Percentiles rank a stretch among this genome's conserved stretches.
phyloP scores from a whole-genome alignment of 2,113 vertebrate species.

The Bos taurus region ARS-UCD2.0 NC_037339.1:78605501-78606000 shows the following conservation, averaged over 20 bases:
- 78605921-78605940: background rate
- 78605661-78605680: background rate
- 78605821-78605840: background rate
- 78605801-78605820: background rate
- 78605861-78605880: background rate
- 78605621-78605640: background rate
- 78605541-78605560: background rate
- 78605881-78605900: background rate
- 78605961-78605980: background rate
- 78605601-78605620: rapidly evolving
- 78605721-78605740: too few species aligned
- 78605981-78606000: background rate
- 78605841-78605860: background rate
- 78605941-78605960: background rate
- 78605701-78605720: background rate
- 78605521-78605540: background rate
- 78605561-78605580: background rate
- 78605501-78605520: background rate
- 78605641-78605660: background rate
- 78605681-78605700: background rate
- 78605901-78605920: background rate
- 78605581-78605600: background rate
- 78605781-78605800: background rate
- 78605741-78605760: background rate
- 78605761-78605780: background rate